Evolutionary conservation across 2,888 invertebrate species (phyloP).

Genomic region (Drosophila anomelani): DNA sequence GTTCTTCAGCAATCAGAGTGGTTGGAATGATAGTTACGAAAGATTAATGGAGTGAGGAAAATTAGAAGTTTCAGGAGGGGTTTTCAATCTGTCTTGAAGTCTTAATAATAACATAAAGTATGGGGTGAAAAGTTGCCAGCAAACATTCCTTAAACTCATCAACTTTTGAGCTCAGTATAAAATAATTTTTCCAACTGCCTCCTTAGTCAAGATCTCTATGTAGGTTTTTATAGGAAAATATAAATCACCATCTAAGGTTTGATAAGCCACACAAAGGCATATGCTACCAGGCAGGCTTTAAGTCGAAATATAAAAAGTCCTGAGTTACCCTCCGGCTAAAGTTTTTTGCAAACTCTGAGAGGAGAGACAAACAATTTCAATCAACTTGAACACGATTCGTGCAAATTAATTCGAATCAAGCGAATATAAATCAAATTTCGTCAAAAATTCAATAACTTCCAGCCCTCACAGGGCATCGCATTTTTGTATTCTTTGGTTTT

Average conservation of each 20-base stretch:
- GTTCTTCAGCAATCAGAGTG: slow-evolving; percentile 11
- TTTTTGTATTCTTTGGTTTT: neutral
- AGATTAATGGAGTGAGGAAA: neutral
- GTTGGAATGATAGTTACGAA: neutral
- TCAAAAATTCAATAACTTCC: slow-evolving; percentile 52
- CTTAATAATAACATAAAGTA: neutral
- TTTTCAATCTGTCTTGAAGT: neutral
- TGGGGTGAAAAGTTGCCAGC: no score
- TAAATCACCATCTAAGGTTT: slow-evolving; percentile 18
- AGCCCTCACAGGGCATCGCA: slow-evolving; percentile 41
- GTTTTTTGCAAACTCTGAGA: slow-evolving; percentile 1
- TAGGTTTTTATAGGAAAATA: neutral
- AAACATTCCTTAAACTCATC: neutral
- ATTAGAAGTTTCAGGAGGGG: neutral
- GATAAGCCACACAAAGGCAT: neutral
- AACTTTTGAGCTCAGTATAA: neutral
- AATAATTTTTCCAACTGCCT: neutral
- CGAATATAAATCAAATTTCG: slow-evolving; percentile 60
- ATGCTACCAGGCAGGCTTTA: neutral
- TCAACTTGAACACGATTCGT: slow-evolving; percentile 34
- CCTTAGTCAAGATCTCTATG: neutral
- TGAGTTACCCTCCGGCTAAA: slow-evolving; percentile 27
- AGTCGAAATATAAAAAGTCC: slow-evolving; percentile 8
- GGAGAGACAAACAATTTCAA: slow-evolving; percentile 14
- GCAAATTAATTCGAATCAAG: slow-evolving; percentile 49